phyloP scores from a whole-genome alignment of 2,888 invertebrate species.

The Lumbricus terrestris region DNA sequence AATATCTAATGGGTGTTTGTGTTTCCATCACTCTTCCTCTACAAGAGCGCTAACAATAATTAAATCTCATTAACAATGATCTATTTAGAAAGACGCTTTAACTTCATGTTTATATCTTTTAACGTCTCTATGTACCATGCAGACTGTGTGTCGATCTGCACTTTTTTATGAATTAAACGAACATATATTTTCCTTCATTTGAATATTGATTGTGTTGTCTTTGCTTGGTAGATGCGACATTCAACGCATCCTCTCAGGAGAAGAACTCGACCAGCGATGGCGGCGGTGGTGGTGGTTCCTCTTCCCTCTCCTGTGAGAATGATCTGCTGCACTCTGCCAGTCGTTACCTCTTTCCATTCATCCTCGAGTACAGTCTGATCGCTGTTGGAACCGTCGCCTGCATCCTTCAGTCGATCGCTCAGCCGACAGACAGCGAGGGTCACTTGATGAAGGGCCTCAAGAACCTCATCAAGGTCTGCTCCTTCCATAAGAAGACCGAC shows the following conservation, averaged over 20 bases:
- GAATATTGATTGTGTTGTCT: background rate
- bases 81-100: no score
- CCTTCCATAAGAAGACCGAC: background rate
- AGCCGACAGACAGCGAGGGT: constrained; percentile 9
- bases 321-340: constrained; percentile 18
- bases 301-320: constrained; percentile 19
- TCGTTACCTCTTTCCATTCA: constrained; percentile 90
- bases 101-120: no score
- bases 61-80: no score
- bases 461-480: constrained; percentile 71
- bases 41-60: no score
- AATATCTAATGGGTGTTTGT: no score
- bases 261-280: background rate
- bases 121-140: no score
- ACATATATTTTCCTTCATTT: no score
- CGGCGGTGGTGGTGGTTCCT: background rate
- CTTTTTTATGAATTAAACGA: no score
- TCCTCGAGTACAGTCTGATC: constrained; percentile 91
- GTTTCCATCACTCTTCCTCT: background rate
- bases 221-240: background rate
- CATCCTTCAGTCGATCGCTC: constrained; percentile 10
- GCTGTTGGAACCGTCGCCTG: constrained; percentile 86
- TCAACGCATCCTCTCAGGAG: background rate
- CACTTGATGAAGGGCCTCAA: constrained; percentile 64
- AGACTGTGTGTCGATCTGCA: no score